Percentiles rank a stretch among this genome's conserved stretches.
Evolutionary conservation across 2,888 invertebrate species (phyloP).

Genomic region (Aleiodes testaceus): DNA sequence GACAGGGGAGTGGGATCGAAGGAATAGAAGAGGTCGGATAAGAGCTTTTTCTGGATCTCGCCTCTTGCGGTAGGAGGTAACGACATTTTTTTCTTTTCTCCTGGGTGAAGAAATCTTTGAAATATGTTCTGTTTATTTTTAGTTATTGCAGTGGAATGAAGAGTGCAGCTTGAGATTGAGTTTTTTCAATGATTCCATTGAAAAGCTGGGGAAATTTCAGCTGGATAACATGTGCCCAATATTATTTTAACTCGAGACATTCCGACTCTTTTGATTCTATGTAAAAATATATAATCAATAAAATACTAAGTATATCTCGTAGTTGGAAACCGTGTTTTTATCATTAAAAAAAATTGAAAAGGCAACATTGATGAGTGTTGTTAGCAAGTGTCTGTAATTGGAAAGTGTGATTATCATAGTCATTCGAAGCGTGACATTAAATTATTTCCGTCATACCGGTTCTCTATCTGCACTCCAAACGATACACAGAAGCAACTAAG

Average conservation of each 20-base stretch:
- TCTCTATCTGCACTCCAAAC: conserved; percentile 1
- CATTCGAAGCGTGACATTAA: conserved; percentile 19
- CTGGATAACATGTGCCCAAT: too few relatives aligned
- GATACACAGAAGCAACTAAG: conserved; percentile 4
- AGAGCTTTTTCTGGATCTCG: conserved; percentile 66
- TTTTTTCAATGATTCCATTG: too few relatives aligned
- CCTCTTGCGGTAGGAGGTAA: conserved; percentile 57
- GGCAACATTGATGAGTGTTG: conserved; percentile 27
- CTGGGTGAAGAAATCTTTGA: conserved; percentile 47
- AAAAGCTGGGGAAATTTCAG: too few relatives aligned
- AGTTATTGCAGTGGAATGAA: not conserved
- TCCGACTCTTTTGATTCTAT: not conserved
- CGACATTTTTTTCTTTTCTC: conserved; percentile 56
- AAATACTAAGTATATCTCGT: too few relatives aligned
- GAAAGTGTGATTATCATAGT: conserved; percentile 26
- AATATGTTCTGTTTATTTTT: conserved; percentile 5
- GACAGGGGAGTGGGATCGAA: too few relatives aligned
- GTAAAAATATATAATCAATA: too few relatives aligned
- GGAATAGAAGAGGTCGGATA: conserved; percentile 31
- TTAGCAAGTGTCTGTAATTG: conserved; percentile 33
- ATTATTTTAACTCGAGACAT: not conserved
- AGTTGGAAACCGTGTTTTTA: not conserved
- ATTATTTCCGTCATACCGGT: conserved; percentile 31
- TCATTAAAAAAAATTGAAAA: conserved; percentile 1
- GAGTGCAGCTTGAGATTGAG: not conserved